Base-by-base conservation (phyloP, 2,113 vertebrate species). In the Alectura lathami region DNA sequence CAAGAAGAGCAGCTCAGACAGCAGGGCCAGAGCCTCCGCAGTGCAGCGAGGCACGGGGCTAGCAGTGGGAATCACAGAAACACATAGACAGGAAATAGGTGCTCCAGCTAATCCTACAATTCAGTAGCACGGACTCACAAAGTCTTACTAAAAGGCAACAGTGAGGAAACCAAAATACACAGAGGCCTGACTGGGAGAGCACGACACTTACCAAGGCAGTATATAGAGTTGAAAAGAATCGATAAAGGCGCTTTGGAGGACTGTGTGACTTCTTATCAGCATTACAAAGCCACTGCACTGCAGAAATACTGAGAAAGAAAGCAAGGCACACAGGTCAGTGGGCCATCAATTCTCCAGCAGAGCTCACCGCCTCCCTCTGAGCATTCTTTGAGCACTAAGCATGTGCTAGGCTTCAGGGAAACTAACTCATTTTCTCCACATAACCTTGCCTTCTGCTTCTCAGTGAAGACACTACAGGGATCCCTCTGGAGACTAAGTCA, bases 241-340 rank as follows among this genome's bases (percentile, higher is more conserved):
- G 95, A 86, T 98, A 98, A 5, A 99, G 98, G 79, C 99, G 98
- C 94, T 98, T 99, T 6, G 98, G 98, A 32, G 99, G 99, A 88
- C 97, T 98, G 67, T 99, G 99, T 0, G 97, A 98, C 83, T 98
- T 99, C 97, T 99, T 99, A 90, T 99, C 99, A 0, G 99, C 99
- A 3, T 99, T 99, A 88, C 99, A 99, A 54, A 99, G 98, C 99
- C 99, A 99, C 96, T 99, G 99, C 87, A 99, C 98, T 1, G 99
- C 99, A 0, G 99, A 99, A 88, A 99, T 99, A 93, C 99, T 99
- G 85, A 56, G 4, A 80, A 53, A 85, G 51, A 48, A 78, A 50
- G 48, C 1, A 50, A 86, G 48, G 64, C 4, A 11, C 34, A 5
- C 1, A 3, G 23, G 24, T 75, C 29, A 50, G 22, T 18, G 22